Conservation (phyloP, 2,888 invertebrate species). For the Aleiodes testaceus region DNA sequence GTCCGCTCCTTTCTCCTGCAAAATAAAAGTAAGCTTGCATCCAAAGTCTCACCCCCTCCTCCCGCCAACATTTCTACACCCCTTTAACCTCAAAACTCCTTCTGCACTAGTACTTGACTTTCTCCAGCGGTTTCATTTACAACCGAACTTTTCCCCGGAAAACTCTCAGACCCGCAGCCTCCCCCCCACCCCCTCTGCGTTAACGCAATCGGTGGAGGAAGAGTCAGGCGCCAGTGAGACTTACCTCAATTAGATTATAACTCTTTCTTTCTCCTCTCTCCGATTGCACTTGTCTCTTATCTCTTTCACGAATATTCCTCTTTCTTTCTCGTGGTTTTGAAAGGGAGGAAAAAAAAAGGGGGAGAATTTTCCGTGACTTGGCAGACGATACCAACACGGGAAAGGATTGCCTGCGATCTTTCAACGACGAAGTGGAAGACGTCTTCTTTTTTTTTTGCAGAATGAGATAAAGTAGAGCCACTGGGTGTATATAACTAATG, state of each 20-base stretch:
- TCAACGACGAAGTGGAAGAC: conserved; percentile 17
- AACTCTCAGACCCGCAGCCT: conserved; percentile 9
- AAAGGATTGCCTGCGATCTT: conserved; percentile 35
- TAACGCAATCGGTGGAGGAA: conserved; percentile 36
- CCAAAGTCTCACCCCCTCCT: conserved; percentile 47
- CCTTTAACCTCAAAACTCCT: conserved; percentile 22
- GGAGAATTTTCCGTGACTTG: conserved; percentile 32
- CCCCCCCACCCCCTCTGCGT: background rate
- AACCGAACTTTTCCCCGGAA: conserved; percentile 51
- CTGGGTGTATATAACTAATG: background rate
- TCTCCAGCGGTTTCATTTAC: conserved; percentile 56
- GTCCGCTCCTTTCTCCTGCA: conserved; percentile 33
- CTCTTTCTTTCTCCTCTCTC: conserved; percentile 39
- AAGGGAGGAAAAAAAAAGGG: background rate
- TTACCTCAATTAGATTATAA: conserved; percentile 46
- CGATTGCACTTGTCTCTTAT: conserved; percentile 33
- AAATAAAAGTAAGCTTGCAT: conserved; percentile 48
- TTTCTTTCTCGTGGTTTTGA: conserved; percentile 30
- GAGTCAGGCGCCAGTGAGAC: conserved; percentile 40
- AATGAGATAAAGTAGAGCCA: background rate
- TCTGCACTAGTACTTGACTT: conserved; percentile 21
- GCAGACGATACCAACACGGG: conserved; percentile 19
- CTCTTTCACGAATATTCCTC: conserved; percentile 24
- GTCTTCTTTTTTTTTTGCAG: background rate
- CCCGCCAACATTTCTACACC: conserved; percentile 35